Evolutionary conservation across 2,888 invertebrate genomes (phyloP), one percentile per base, ranked within the genome.

Genomic region (Ochropacha duplaris): DNA sequence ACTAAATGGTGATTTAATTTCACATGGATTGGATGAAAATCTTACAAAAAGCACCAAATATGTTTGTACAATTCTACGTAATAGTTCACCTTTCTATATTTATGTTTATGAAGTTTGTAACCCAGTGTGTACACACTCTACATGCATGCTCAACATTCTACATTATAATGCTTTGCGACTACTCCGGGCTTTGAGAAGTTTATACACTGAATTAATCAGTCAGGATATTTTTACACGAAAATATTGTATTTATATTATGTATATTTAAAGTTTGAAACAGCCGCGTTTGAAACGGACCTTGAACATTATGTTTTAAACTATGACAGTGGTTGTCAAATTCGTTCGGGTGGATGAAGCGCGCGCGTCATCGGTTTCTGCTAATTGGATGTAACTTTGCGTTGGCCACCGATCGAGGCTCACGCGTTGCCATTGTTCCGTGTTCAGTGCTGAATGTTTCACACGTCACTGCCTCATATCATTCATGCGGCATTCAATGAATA

Each of bases 301-400:
- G 9, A 67, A 64, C 64, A 71, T 70, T 66, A 73, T 63, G 69
- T 73, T 75, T 76, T 69, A 71, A 73, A 66, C 72, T 31, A 60
- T 79, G 84, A 83, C 83, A 84, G 78, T 74, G 70, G 80, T 76
- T 87, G 86, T 87, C 88, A 87, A 81, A 81, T 81, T 83, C 85
- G 84, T 71, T 77, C 73, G 77, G 73, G 72, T 72, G 81, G 69
- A 72, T 71, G 76, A 74, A 74, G 77, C 76, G 79, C 72, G 72
- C 78, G 82, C 86, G 82, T 87, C 88, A 88, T 87, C 85, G 86
- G 76, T 80, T 87, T 74, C 76, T 81, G 71, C 77, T 90, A 90
- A 90, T 90, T 90, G 90, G 84, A 85, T 82, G 86, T 83, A 86
- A 87, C 86, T 88, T 88, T 87, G 73, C 68, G 69, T 71, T 76